Evolutionary conservation across 1,140 invertebrate genomes (phyloP).

Genomic region (Drosophila nasuta): DNA sequence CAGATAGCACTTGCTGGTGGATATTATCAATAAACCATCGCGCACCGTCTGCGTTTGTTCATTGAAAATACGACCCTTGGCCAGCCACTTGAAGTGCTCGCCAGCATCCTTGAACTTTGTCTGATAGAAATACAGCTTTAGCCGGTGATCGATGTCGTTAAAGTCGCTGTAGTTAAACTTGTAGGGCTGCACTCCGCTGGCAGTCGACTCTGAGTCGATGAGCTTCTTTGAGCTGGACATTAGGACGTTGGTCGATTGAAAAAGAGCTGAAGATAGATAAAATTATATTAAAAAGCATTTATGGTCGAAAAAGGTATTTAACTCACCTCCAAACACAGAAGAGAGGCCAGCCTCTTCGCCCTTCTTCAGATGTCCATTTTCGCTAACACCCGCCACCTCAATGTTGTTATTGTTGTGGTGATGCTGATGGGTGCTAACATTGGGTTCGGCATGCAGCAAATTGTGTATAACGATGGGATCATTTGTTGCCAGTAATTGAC

Average conservation of each 20-base stretch:
- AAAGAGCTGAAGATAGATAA: slow-evolving; percentile 56
- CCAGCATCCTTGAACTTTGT: slow-evolving; percentile 86
- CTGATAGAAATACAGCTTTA: slow-evolving; percentile 87
- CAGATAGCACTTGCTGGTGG: slow-evolving; percentile 86
- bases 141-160: slow-evolving; percentile 86
- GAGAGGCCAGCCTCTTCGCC: slow-evolving; percentile 56
- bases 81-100: slow-evolving; percentile 86
- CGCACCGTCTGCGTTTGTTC: slow-evolving; percentile 66
- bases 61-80: slow-evolving; percentile 86
- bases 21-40: slow-evolving; percentile 86
- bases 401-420: slow-evolving; percentile 40
- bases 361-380: slow-evolving; percentile 44
- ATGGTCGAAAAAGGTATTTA: too few relatives aligned
- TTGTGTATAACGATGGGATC: slow-evolving; percentile 34
- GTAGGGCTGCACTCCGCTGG: slow-evolving; percentile 61
- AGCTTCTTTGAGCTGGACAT: slow-evolving; percentile 79
- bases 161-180: slow-evolving; percentile 87
- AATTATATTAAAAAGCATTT: not conserved
- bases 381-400: slow-evolving; percentile 5
- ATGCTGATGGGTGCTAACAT: not conserved
- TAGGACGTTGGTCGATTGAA: slow-evolving; percentile 79
- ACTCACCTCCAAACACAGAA: slow-evolving; percentile 66
- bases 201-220: slow-evolving; percentile 51
- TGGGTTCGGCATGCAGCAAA: slow-evolving; percentile 37
- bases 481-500: slow-evolving; percentile 2